Percentiles rank a stretch among this genome's conserved stretches.
Conservation (phyloP, 2,888 invertebrate genomes). For the Didymodactylos carnosus region DNA sequence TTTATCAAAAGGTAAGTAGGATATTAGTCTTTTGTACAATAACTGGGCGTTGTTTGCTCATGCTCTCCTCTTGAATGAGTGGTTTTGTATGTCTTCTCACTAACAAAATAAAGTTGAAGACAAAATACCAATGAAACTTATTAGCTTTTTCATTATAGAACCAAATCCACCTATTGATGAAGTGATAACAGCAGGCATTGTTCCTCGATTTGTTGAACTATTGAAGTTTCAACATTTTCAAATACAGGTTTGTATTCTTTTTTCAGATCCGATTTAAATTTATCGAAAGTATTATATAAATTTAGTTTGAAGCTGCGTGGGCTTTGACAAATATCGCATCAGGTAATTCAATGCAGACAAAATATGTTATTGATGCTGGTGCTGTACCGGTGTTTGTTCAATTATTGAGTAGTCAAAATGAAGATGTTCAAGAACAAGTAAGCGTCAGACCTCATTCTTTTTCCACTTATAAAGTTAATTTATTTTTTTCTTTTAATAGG, state of each 20-base stretch:
- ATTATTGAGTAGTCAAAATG: slow-evolving; percentile 55
- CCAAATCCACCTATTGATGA: slow-evolving; percentile 93
- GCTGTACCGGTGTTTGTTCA: slow-evolving; percentile 74
- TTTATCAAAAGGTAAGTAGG: slow-evolving; percentile 46
- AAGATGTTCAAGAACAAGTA: slow-evolving; percentile 74
- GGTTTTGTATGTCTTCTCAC: too few species aligned
- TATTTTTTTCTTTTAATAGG: slow-evolving; percentile 16
- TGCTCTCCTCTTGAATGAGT: too few species aligned
- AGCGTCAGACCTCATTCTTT: background rate
- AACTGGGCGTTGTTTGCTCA: too few species aligned
- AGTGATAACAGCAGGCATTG: slow-evolving; percentile 77
- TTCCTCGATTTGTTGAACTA: slow-evolving; percentile 79
- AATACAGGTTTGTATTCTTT: background rate
- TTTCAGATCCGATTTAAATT: too few species aligned
- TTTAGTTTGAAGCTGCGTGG: slow-evolving; percentile 94
- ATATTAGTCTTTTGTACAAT: background rate
- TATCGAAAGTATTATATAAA: background rate
- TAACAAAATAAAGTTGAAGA: background rate
- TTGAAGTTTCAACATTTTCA: slow-evolving; percentile 40
- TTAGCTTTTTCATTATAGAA: slow-evolving; percentile 39
- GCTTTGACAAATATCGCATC: slow-evolving; percentile 93
- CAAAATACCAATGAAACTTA: background rate
- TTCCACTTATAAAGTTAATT: background rate
- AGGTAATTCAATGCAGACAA: slow-evolving; percentile 85
- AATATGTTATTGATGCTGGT: slow-evolving; percentile 75